A percentile compares a stretch with the other conserved stretches of the same genome.
Evolutionary conservation across 2,113 vertebrate genomes (phyloP).

Genomic region (Equus przewalskii): DNA sequence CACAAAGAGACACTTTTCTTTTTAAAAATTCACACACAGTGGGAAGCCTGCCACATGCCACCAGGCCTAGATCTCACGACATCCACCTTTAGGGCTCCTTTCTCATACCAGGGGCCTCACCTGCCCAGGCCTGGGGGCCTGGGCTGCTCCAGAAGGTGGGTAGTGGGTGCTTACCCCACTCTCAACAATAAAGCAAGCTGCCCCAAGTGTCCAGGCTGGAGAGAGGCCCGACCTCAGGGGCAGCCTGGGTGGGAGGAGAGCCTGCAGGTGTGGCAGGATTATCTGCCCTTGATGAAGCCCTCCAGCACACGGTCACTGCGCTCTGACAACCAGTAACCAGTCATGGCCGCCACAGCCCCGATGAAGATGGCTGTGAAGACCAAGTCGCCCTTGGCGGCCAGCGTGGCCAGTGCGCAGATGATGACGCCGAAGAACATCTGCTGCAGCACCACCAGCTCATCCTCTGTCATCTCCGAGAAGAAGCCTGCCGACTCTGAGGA

Average conservation of each 20-base stretch:
- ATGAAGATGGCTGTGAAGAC: slow-evolving; percentile 99
- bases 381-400: slow-evolving; percentile 98
- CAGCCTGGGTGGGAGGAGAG: not conserved
- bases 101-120: not conserved
- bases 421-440: slow-evolving; percentile 99
- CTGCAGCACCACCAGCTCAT: slow-evolving; percentile 97
- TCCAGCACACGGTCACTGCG: slow-evolving; percentile 97
- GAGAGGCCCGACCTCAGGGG: not conserved
- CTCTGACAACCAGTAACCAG: slow-evolving; percentile 98
- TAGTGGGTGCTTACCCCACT: not conserved
- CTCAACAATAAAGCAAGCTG: slow-evolving; percentile 15
- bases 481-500: slow-evolving; percentile 93
- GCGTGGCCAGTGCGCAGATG: slow-evolving; percentile 96
- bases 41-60: not conserved
- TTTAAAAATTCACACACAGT: not conserved
- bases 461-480: slow-evolving; percentile 97
- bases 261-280: slow-evolving; percentile 64
- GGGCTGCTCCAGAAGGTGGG: not conserved
- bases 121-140: not conserved
- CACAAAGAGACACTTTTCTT: not conserved
- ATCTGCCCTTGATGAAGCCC: slow-evolving; percentile 96
- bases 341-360: slow-evolving; percentile 96
- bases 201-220: not conserved
- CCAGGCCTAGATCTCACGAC: not conserved
- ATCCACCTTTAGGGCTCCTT: not conserved